Evolutionary conservation across 2,888 invertebrate species (phyloP).

Genomic region (Ormyrus labotus): DNA sequence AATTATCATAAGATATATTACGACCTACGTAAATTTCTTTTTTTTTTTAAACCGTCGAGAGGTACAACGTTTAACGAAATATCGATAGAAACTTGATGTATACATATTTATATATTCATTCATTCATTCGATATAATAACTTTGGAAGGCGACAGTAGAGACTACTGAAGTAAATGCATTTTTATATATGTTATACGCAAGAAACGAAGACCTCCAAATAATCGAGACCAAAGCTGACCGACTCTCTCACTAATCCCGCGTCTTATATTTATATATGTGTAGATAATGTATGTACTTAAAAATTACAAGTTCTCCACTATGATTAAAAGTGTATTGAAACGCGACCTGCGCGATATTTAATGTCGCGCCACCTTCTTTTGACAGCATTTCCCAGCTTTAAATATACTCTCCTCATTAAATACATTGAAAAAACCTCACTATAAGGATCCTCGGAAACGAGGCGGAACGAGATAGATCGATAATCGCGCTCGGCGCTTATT

Average conservation of each 20-base stretch:
- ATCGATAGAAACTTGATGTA: slow-evolving; percentile 64
- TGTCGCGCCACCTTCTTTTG: slow-evolving; percentile 24
- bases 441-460: slow-evolving; percentile 30
- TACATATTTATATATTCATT: slow-evolving; percentile 60
- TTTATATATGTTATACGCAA: slow-evolving; percentile 61
- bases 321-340: slow-evolving; percentile 47
- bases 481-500: slow-evolving; percentile 37
- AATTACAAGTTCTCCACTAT: slow-evolving; percentile 33
- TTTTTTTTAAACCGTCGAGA: slow-evolving; percentile 56
- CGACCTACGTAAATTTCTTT: slow-evolving; percentile 50
- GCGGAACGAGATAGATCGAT: slow-evolving; percentile 49
- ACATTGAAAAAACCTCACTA: slow-evolving; percentile 54
- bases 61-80: slow-evolving; percentile 64
- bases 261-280: slow-evolving; percentile 26
- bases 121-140: slow-evolving; percentile 59
- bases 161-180: slow-evolving; percentile 72
- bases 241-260: slow-evolving; percentile 11
- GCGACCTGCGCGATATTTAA: slow-evolving; percentile 48
- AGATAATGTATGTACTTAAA: slow-evolving; percentile 31
- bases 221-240: slow-evolving; percentile 1
- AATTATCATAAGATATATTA: slow-evolving; percentile 42
- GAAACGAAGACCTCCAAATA: slow-evolving; percentile 61
- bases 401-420: slow-evolving; percentile 50
- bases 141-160: slow-evolving; percentile 72
- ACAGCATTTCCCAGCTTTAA: slow-evolving; percentile 32